Conservation (phyloP, 2,797 vertebrate species). For the Pipistrellus pygmaeus region DNA sequence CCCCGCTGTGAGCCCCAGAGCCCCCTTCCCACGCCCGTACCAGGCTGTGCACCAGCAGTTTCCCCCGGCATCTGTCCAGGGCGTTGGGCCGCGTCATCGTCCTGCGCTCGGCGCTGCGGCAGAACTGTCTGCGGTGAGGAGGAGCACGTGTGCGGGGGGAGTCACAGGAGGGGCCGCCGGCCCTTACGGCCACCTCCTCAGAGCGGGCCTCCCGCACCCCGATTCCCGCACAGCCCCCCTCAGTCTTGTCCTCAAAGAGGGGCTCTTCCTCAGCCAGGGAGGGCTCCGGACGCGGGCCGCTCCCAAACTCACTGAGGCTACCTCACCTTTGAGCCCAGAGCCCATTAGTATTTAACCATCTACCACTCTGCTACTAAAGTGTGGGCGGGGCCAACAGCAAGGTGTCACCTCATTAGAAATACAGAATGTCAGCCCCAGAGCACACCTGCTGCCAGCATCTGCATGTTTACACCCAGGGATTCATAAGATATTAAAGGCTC, state of each 20-base stretch:
- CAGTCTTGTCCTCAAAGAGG: not conserved
- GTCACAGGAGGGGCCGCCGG: not conserved
- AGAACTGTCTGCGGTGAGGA: constrained; percentile 90
- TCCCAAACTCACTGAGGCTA: not conserved
- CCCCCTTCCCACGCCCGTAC: constrained; percentile 84
- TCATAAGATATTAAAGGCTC: not conserved
- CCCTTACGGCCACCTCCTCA: not conserved
- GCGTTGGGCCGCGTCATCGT: constrained; percentile 91
- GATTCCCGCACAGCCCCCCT: not conserved
- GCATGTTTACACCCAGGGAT: not conserved
- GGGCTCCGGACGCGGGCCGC: not conserved
- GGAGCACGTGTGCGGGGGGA: not conserved
- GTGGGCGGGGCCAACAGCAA: not conserved
- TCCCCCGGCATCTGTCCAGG: constrained; percentile 91
- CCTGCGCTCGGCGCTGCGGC: constrained; percentile 88
- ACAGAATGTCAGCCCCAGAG: not conserved
- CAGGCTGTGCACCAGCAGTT: constrained; percentile 91
- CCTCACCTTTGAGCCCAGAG: not conserved
- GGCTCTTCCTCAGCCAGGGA: not conserved
- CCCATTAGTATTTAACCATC: not conserved
- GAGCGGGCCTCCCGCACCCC: not conserved
- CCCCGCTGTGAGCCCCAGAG: not conserved
- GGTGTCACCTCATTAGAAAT: not conserved
- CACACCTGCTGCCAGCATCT: not conserved
- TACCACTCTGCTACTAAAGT: not conserved